Percentiles rank a stretch among this genome's conserved stretches.
phyloP scores from a whole-genome alignment of 2,888 invertebrate species.

The Seladonia tumulorum region DNA sequence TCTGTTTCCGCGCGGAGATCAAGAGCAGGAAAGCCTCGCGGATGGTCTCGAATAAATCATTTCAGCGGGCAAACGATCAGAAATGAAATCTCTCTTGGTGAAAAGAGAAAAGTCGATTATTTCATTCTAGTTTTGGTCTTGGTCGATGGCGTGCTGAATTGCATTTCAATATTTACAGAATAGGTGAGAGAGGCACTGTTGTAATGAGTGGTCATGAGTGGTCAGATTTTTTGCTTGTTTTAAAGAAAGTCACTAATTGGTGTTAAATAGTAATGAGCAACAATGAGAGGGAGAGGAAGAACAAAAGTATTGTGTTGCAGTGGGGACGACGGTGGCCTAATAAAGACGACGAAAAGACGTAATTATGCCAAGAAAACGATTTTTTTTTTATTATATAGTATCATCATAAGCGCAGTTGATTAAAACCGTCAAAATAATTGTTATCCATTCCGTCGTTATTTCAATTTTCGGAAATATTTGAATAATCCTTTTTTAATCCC shows the following conservation, averaged over 20 bases:
- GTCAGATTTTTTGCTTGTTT: background rate
- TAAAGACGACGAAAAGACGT: background rate
- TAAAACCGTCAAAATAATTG: background rate
- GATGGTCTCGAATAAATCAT: background rate
- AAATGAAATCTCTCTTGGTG: background rate
- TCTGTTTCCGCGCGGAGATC: background rate
- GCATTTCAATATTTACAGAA: background rate
- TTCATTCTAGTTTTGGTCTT: background rate
- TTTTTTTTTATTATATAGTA: background rate
- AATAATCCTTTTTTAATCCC: background rate
- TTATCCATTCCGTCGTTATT: background rate
- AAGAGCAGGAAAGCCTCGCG: background rate
- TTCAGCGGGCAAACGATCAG: background rate
- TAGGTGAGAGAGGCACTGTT: background rate
- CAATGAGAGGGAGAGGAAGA: background rate
- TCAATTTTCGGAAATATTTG: background rate
- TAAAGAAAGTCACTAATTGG: background rate
- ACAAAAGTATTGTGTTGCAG: background rate
- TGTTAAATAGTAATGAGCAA: background rate
- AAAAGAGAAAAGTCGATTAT: background rate
- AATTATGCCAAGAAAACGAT: background rate
- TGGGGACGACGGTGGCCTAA: background rate
- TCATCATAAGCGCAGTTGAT: background rate
- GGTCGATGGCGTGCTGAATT: background rate
- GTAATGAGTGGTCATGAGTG: background rate